Percentiles rank a stretch among this genome's conserved stretches.
phyloP scores from a whole-genome alignment of 2,888 invertebrate genomes.

The Arctia plantaginis region DNA sequence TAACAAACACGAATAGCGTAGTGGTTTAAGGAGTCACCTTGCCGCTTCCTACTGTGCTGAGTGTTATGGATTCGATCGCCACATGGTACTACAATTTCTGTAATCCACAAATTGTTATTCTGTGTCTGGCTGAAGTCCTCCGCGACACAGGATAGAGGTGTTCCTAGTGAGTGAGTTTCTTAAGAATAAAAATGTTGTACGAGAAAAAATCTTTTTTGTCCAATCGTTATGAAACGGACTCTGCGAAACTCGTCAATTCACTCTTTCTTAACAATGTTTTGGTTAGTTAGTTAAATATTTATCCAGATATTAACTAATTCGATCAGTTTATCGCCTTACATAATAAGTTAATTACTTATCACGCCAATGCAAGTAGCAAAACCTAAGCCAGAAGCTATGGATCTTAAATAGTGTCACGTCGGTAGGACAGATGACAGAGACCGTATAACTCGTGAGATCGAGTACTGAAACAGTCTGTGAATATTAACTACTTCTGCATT shows the following conservation, averaged over 20 bases:
- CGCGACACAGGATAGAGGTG: no score
- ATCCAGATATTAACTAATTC: no score
- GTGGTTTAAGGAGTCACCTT: no score
- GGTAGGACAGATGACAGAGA: constrained; percentile 44
- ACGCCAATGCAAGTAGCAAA: not conserved
- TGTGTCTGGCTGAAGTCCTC: no score
- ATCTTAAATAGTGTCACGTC: constrained; percentile 52
- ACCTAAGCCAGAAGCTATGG: not conserved
- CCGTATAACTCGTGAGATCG: constrained; percentile 36
- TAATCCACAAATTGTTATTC: no score
- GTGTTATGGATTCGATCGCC: no score
- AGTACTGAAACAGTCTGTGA: constrained; percentile 40
- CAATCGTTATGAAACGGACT: not conserved
- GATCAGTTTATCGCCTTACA: no score
- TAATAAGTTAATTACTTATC: not conserved
- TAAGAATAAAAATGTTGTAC: no score
- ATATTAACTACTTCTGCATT: constrained; percentile 53
- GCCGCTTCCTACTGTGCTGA: no score
- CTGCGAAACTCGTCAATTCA: not conserved
- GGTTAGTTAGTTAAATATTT: not conserved
- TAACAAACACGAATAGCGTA: no score
- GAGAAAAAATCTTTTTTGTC: not conserved
- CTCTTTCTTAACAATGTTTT: not conserved
- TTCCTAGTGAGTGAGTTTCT: no score
- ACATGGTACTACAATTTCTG: no score